phyloP scores from a whole-genome alignment of 2,113 vertebrate species.

The Rhadina sibilatrix region DNA sequence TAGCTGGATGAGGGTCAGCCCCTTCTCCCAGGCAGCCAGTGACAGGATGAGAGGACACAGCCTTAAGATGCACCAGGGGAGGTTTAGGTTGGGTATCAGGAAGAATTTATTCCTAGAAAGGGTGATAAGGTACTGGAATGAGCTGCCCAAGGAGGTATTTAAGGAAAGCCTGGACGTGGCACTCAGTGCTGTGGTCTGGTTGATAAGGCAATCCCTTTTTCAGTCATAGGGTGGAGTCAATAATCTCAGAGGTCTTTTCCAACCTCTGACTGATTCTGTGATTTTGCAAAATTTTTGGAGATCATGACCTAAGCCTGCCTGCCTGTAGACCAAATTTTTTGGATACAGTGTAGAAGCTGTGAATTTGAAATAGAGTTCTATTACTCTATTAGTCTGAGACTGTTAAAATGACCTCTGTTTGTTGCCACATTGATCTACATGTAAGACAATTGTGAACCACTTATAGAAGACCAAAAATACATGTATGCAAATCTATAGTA shows the following conservation, averaged over 20 bases:
- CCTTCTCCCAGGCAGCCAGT: not conserved
- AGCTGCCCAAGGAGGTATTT: not conserved
- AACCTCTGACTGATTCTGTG: not conserved
- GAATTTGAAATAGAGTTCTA: not conserved
- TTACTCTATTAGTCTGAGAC: not conserved
- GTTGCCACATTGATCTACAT: not conserved
- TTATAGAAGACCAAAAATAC: not conserved
- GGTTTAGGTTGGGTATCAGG: not conserved
- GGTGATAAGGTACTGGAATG: not conserved
- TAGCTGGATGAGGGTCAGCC: accelerated
- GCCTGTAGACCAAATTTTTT: not conserved
- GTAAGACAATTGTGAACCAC: not conserved
- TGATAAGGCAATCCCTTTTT: not conserved
- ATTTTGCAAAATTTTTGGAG: not conserved
- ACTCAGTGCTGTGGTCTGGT: not conserved
- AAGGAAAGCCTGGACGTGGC: not conserved
- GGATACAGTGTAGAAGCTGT: not conserved
- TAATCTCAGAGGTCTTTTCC: not conserved
- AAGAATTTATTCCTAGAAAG: not conserved
- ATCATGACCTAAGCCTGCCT: not conserved
- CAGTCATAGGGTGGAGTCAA: not conserved
- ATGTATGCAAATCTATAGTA: not conserved
- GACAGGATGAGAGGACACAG: not conserved
- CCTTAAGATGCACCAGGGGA: not conserved
- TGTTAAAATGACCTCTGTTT: not conserved